phyloP scores from a whole-genome alignment of 92 coral and sea anemone genomes.

The Palythoa heliodiscus region DNA sequence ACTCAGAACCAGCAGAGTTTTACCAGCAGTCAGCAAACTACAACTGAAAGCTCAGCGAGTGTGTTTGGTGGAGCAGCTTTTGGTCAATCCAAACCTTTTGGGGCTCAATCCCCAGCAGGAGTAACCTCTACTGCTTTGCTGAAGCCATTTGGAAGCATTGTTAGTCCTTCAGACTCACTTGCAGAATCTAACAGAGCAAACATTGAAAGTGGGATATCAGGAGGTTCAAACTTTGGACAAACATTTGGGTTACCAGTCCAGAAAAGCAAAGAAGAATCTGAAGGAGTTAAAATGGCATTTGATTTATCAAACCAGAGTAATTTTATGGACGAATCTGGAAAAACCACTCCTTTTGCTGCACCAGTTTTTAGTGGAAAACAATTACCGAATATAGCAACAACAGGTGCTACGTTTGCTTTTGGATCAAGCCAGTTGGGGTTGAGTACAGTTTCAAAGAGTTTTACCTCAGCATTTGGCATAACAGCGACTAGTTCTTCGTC shows the following conservation, averaged over 20 bases:
- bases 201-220: not conserved
- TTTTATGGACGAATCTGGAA: not conserved
- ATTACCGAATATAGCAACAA: not conserved
- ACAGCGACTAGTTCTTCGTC: not conserved
- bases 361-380: conserved; percentile 9
- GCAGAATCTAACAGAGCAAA: not conserved
- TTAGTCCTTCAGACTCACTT: not conserved
- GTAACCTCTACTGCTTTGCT: not conserved
- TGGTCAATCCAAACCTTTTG: conserved; percentile 23
- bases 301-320: conserved; percentile 1
- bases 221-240: not conserved
- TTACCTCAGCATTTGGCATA: not conserved
- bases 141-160: conserved; percentile 3
- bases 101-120: not conserved
- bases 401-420: not conserved
- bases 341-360: not conserved
- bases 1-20: not conserved
- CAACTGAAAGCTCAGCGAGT: not conserved
- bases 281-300: not conserved
- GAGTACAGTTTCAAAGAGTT: not conserved
- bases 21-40: not conserved
- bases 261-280: conserved; percentile 16
- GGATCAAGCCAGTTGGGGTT: not conserved
- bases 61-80: not conserved
- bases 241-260: conserved; percentile 10